These are phyloP conservation scores for Tragopan temminckii DNA, from an alignment of 2,797 vertebrate genomes.

Conservation along the genomic window DNA sequence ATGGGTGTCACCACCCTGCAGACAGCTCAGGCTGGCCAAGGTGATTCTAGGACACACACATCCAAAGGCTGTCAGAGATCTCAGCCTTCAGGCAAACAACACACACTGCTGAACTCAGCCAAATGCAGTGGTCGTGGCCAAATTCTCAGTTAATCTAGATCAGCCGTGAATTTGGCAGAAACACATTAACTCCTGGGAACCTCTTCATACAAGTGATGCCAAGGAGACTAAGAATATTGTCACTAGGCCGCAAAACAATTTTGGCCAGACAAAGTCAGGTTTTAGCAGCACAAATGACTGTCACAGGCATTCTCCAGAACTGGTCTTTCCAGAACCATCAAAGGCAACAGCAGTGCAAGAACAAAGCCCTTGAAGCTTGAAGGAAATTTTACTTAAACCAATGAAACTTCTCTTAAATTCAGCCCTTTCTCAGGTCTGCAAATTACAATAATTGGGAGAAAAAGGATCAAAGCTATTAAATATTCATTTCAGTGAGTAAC, in stretches of 20 bases:
- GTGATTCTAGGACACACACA: neutral
- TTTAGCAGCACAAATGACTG: neutral
- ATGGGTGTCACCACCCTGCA: neutral
- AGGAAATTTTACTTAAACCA: neutral
- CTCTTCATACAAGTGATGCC: neutral
- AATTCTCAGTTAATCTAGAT: neutral
- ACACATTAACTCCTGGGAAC: neutral
- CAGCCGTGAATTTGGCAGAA: neutral
- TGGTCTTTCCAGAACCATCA: neutral
- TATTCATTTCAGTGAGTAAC: neutral
- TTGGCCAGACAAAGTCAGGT: neutral
- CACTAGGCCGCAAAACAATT: neutral
- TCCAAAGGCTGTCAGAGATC: neutral
- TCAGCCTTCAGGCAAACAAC: neutral
- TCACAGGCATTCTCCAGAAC: rapidly evolving
- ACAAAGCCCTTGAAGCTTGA: neutral
- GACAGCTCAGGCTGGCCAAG: neutral
- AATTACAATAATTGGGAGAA: neutral
- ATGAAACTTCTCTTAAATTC: neutral
- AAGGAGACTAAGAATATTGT: neutral
- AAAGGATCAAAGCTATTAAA: neutral
- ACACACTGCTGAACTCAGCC: rapidly evolving
- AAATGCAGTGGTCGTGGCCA: neutral
- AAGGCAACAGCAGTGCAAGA: neutral
- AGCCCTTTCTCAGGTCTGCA: neutral